Evolutionary conservation across 1,140 invertebrate genomes (phyloP).

Genomic region (Bathynomus jamesi): DNA sequence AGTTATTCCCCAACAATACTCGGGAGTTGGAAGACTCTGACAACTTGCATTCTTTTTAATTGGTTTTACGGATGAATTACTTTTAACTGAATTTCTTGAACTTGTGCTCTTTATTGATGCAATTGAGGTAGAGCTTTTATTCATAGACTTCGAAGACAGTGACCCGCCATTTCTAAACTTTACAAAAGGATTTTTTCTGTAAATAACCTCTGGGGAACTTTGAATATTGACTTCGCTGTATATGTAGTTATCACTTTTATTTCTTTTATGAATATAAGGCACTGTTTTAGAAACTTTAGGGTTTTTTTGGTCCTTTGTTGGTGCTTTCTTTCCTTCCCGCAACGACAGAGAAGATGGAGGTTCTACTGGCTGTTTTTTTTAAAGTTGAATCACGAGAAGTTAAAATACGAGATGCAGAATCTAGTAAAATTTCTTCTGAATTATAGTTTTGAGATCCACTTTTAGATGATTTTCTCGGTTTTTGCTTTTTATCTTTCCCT

Average conservation of each 20-base stretch:
- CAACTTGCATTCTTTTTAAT: constrained; percentile 32
- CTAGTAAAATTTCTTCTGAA: neutral
- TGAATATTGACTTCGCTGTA: constrained; percentile 6
- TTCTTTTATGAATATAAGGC: constrained; percentile 2
- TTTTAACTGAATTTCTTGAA: constrained; percentile 25
- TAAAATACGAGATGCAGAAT: neutral
- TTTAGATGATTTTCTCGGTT: neutral
- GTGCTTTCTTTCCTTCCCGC: neutral
- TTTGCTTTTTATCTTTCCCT: constrained; percentile 5
- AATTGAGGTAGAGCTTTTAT: constrained; percentile 25
- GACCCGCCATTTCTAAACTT: constrained; percentile 26
- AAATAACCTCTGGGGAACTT: neutral
- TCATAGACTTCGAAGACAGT: constrained; percentile 22
- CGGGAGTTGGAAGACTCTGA: constrained; percentile 32
- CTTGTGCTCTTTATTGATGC: constrained; percentile 24
- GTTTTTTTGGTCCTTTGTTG: neutral
- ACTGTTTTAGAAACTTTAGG: neutral
- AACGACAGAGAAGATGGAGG: neutral
- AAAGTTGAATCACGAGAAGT: neutral
- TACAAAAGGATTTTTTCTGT: constrained; percentile 20
- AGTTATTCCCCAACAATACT: constrained; percentile 31
- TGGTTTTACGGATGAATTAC: constrained; percentile 18
- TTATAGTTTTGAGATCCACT: neutral
- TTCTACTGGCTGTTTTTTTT: too few species aligned
- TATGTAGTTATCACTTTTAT: constrained; percentile 15